Base-by-base conservation (phyloP, 2,113 vertebrate genomes). In the Ceyx cyanopectus region DNA sequence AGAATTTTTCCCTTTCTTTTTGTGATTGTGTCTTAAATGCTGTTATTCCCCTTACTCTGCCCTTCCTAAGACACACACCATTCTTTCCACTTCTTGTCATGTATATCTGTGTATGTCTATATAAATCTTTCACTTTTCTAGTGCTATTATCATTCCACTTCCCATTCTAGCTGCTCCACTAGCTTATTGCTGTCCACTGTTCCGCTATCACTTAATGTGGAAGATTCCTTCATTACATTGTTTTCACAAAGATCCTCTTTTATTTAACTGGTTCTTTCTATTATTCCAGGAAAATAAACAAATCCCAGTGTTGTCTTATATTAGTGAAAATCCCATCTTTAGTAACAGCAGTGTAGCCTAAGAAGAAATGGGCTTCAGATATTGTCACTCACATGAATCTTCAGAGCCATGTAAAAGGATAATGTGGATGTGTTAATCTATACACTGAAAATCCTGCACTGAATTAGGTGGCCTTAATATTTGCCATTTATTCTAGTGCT, bases 81-180 rank as follows among this genome's bases (percentile, higher is more conserved):
- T 69, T 63, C 29, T 51, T 16, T 65, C 34, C 5, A 10, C 54
- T 72, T 24, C n/a, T 51, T 58, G 10, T 41, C 0, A 0, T 53
- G 29, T 27, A 22, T 26, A 43, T 4, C 10, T 22, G 37, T 37
- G 10, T 37, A 10, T 37, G 37, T 37, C 37, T 37, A 37, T 37
- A 37, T 37, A 60, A 90, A 56, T 51, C 5, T 43, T 19, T 40
- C 18, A 54, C 14, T 63, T 76, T 63, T 68, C 19, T 75, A 63
- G 54, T 21, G 37, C 32, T 58, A 24, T 41, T 65, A 62, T 9
- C 10, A 63, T 73, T 63, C 29, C 1, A 40, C 20, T 88, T 90
- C 15, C 32, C 9, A 23, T 65, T 92, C 40, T 51, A 72, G 4
- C 18, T 80, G 32, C 7, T 65, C 6, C 17, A 32, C 5, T 63